Evolutionary conservation across 2,888 invertebrate species (phyloP).

Genomic region (Leptopilina myrica): DNA sequence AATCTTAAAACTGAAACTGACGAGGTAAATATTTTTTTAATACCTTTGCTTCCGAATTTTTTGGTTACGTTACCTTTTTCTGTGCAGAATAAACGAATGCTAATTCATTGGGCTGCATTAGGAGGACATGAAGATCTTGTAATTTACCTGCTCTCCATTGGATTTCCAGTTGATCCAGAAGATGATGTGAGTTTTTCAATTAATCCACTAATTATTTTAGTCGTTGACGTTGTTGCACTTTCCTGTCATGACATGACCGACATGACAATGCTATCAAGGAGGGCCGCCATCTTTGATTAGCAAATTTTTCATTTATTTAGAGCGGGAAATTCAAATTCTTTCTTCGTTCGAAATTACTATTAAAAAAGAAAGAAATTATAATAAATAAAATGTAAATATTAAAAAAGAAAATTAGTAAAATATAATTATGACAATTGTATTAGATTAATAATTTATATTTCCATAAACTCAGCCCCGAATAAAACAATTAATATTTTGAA

Average conservation of each 20-base stretch:
- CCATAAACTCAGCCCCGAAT: too few relatives aligned
- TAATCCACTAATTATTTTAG: background rate
- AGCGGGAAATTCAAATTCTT: too few relatives aligned
- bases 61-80: slow-evolving; percentile 45
- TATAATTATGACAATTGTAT: too few relatives aligned
- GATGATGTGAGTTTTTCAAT: slow-evolving; percentile 82
- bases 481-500: too few relatives aligned
- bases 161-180: slow-evolving; percentile 82
- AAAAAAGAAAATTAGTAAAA: too few relatives aligned
- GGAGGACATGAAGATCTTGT: slow-evolving; percentile 88
- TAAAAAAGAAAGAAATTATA: too few relatives aligned
- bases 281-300: slow-evolving; percentile 4
- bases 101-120: slow-evolving; percentile 89
- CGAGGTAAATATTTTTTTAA: slow-evolving; percentile 75
- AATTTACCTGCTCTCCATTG: slow-evolving; percentile 82
- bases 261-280: background rate
- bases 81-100: slow-evolving; percentile 83
- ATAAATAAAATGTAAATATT: too few relatives aligned
- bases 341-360: too few relatives aligned
- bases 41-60: background rate
- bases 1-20: slow-evolving; percentile 77
- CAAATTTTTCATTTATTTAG: too few relatives aligned
- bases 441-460: too few relatives aligned
- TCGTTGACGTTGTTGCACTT: background rate
- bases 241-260: background rate